Conservation (phyloP, 1,140 invertebrate genomes). For the Aphelenchoides fujianensis region DNA sequence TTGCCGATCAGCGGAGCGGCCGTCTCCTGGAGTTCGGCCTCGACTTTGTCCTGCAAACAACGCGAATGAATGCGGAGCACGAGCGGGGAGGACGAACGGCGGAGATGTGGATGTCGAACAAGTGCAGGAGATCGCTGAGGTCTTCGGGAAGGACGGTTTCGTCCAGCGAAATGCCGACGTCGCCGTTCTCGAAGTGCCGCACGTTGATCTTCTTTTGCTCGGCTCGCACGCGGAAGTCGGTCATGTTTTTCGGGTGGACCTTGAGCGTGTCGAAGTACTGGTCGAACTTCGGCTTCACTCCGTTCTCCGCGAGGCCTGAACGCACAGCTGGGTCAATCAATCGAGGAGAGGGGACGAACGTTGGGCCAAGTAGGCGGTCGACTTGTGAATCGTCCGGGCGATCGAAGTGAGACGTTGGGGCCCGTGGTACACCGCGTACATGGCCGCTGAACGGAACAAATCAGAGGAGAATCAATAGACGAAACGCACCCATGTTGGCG, state of each 20-base stretch:
- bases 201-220: conserved; percentile 57
- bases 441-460: too few species aligned
- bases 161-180: conserved; percentile 85
- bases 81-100: too few species aligned
- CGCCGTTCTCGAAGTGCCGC: conserved; percentile 57
- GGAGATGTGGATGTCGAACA: conserved; percentile 73
- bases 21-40: conserved; percentile 64
- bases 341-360: conserved; percentile 63
- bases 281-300: conserved; percentile 66
- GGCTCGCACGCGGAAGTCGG: conserved; percentile 37
- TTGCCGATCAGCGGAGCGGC: conserved; percentile 68
- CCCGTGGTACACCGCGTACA: too few species aligned
- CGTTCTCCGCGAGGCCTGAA: conserved; percentile 49
- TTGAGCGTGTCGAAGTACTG: conserved; percentile 90
- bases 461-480: too few species aligned
- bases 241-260: conserved; percentile 68
- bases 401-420: too few species aligned
- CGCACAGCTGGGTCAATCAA: too few species aligned
- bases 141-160: conserved; percentile 84
- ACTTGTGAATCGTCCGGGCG: conserved; percentile 79
- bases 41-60: conserved; percentile 32
- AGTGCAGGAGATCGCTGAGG: conserved; percentile 80
- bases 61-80: too few species aligned
- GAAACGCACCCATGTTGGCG: conserved; percentile 86
- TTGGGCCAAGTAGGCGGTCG: conserved; percentile 75